A percentile compares a stretch with the other conserved stretches of the same genome.
phyloP scores from a whole-genome alignment of 2,888 invertebrate species.

The Leptinotarsa tumamoca region DNA sequence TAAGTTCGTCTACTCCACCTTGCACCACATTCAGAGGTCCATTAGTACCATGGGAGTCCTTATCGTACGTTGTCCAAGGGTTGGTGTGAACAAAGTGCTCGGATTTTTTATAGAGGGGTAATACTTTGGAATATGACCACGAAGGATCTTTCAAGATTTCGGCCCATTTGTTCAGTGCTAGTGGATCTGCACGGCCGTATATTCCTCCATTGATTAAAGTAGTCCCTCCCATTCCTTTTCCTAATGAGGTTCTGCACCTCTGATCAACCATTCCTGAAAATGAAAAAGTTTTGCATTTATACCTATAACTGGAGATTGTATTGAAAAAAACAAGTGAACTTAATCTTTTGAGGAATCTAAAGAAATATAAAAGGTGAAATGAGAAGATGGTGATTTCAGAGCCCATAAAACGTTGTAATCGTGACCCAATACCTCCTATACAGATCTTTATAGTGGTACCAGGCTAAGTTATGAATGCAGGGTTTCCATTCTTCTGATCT shows the following conservation, averaged over 20 bases:
- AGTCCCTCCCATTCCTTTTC: slow-evolving; percentile 69
- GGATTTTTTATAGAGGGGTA: slow-evolving; percentile 63
- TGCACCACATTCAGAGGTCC: slow-evolving; percentile 45
- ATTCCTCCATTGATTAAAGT: slow-evolving; percentile 68
- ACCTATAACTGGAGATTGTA: no score
- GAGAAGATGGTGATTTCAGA: no score
- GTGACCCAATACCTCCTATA: no score
- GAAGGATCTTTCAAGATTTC: slow-evolving; percentile 53
- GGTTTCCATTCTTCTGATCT: no score
- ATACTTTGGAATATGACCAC: slow-evolving; percentile 71
- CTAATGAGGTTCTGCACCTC: slow-evolving; percentile 63
- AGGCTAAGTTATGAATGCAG: no score
- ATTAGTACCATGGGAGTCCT: slow-evolving; percentile 30
- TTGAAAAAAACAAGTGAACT: no score
- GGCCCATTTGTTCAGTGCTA: slow-evolving; percentile 68
- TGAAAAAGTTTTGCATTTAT: background rate
- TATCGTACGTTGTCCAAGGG: slow-evolving; percentile 29
- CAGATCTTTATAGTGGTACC: no score
- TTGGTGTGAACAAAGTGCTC: slow-evolving; percentile 33
- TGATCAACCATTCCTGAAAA: slow-evolving; percentile 34
- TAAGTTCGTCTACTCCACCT: background rate
- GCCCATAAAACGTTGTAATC: no score
- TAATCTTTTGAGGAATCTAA: no score
- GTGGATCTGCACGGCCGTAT: slow-evolving; percentile 66
- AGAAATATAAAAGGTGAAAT: no score